Evolutionary conservation across 2,113 vertebrate species (phyloP), one percentile per base, ranked within the genome.

Genomic region (Gyps fulvus): DNA sequence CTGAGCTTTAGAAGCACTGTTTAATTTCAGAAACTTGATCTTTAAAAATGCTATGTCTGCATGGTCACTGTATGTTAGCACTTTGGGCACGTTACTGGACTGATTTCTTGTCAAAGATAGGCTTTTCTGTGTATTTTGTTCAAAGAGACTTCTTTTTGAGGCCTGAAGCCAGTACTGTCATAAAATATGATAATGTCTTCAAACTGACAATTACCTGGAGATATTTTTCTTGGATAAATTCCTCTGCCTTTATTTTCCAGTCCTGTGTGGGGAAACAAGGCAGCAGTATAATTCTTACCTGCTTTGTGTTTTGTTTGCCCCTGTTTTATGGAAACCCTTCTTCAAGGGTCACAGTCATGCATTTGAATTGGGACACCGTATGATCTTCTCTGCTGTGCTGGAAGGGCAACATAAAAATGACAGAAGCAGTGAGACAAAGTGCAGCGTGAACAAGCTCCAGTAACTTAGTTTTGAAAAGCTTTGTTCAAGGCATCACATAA

Each of bases 401-500:
- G 58, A 80, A 73, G 87, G 85, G 43, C 38, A 72, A 43, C 66
- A 55, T 96, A 94, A 96, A 95, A 91, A 70, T 92, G 93, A 88
- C 71, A 96, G 73, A 85, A 95, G 47, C 76, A 65, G 13, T 0
- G 2, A 94, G 93, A 86, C 74, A 83, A 95, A 89, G 79, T 82
- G 45, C 83, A 43, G 20, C 16, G 47, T 80, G 86, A 94, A 90
- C 66, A 62, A 49, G 52, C 83, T 94, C 72, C 59, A 52, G 54
- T 15, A 80, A 62, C 66, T 94, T 83, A 61, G 55, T 77, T 89
- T 89, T 79, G 77, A 84, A 93, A 94, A 80, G 78, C 81, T 95
- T 91, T 94, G 71, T 95, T 87, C 62, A 76, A 89, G 58, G 40
- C 80, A 65, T 95, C 73, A 70, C 72, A 93, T 97, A 86, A 95